phyloP scores from a whole-genome alignment of 2,797 vertebrate species.

The Enteromius afrohamiltoni region DNA sequence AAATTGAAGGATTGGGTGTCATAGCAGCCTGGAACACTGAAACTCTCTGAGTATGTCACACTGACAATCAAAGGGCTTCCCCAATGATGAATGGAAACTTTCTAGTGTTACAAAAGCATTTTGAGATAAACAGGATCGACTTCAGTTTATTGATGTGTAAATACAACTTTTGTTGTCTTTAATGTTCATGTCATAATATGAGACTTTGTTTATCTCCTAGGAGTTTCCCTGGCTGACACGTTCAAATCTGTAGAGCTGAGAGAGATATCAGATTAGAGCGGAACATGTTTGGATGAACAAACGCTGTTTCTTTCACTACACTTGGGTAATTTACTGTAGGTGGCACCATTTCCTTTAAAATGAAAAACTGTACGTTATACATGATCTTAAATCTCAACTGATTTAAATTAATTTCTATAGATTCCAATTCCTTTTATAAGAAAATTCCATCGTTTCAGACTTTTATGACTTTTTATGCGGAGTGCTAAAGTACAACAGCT shows the following conservation, averaged over 20 bases:
- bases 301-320: background rate
- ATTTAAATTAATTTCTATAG: background rate
- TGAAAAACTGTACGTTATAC: background rate
- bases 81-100: conserved; percentile 23
- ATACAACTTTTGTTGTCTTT: background rate
- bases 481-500: background rate
- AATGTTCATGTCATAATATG: background rate
- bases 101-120: conserved; percentile 3
- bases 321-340: conserved; percentile 26
- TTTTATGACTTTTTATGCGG: background rate
- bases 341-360: conserved; percentile 35
- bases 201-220: conserved; percentile 73
- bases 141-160: background rate
- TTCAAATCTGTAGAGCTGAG: conserved; percentile 84
- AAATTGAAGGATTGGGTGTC: conserved; percentile 69
- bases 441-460: background rate
- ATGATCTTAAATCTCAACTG: background rate
- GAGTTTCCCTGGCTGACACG: conserved; percentile 97
- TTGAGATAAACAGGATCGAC: background rate
- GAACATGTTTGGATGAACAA: background rate
- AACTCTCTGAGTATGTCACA: background rate
- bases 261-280: background rate
- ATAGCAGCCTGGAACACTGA: conserved; percentile 55
- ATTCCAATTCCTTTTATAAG: background rate
- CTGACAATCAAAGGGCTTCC: conserved; percentile 28